Conservation (phyloP, 2,797 vertebrate species). For the Delichon dasypus region DNA sequence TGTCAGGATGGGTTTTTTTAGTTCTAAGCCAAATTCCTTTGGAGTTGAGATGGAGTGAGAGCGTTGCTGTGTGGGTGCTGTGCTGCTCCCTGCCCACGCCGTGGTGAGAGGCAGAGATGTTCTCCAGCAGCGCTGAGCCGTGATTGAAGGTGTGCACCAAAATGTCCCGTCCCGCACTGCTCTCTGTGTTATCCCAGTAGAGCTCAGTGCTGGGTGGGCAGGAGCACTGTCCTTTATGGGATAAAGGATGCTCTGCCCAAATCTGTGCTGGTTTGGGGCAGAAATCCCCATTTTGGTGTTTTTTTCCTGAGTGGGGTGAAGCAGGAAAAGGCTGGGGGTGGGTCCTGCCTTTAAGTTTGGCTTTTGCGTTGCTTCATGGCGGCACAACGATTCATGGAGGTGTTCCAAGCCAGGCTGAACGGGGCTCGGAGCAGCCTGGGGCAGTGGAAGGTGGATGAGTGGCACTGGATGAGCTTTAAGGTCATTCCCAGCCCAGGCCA, state of each 20-base stretch:
- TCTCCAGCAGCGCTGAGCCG: not conserved
- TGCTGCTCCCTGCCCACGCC: not conserved
- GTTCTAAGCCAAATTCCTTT: not conserved
- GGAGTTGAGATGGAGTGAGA: not conserved
- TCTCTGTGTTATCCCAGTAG: not conserved
- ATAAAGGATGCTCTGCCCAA: not conserved
- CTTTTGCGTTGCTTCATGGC: not conserved
- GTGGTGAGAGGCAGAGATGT: not conserved
- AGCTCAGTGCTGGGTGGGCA: accelerated
- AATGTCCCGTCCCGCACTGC: accelerated
- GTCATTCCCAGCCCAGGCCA: not conserved
- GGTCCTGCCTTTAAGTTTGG: not conserved
- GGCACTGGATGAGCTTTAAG: not conserved
- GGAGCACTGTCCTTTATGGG: not conserved
- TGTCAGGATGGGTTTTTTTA: not conserved
- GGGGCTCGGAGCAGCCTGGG: not conserved
- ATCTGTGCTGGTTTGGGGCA: not conserved
- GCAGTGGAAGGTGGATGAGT: not conserved
- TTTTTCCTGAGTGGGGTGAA: not conserved
- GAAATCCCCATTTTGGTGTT: not conserved
- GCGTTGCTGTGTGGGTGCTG: accelerated
- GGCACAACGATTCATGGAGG: not conserved
- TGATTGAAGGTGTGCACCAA: not conserved
- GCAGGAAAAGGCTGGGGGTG: not conserved
- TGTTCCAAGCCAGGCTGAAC: not conserved